Conservation (phyloP, 1,140 invertebrate species). For the Bombus consobrinus region DNA sequence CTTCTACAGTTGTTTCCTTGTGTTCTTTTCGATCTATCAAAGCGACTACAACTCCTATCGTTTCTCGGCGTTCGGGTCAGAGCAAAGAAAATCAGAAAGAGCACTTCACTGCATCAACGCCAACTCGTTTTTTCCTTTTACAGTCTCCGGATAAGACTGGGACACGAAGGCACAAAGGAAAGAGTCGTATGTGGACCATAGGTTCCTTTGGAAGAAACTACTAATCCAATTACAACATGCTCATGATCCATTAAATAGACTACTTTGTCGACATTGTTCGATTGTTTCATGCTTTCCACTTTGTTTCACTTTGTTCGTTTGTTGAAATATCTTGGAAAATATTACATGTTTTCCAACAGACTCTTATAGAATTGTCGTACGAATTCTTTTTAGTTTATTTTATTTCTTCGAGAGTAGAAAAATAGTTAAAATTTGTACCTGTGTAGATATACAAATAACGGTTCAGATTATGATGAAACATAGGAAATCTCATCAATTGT, state of each 20-base stretch:
- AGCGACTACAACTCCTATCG: not conserved
- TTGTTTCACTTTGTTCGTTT: not conserved
- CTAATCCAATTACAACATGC: conserved; percentile 44
- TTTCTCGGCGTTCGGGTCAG: not conserved
- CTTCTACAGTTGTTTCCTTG: no score
- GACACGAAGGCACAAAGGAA: conserved; percentile 34
- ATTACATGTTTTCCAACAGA: no score
- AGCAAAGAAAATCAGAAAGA: conserved; percentile 1
- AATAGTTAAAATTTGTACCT: no score
- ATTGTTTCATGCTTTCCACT: no score
- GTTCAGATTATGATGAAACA: not conserved
- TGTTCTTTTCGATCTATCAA: not conserved
- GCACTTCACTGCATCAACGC: conserved; percentile 8
- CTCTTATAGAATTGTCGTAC: no score
- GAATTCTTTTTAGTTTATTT: no score
- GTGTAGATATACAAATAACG: no score
- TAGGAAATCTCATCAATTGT: not conserved
- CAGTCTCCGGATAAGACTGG: not conserved
- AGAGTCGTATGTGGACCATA: not conserved
- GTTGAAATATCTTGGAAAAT: not conserved
- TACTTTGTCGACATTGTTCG: no score
- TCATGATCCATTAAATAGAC: not conserved
- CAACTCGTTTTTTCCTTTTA: conserved; percentile 15
- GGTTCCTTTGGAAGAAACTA: not conserved
- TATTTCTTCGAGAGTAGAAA: no score